Base-by-base conservation (phyloP, 1,140 invertebrate species). In the Radopholus similis region DNA sequence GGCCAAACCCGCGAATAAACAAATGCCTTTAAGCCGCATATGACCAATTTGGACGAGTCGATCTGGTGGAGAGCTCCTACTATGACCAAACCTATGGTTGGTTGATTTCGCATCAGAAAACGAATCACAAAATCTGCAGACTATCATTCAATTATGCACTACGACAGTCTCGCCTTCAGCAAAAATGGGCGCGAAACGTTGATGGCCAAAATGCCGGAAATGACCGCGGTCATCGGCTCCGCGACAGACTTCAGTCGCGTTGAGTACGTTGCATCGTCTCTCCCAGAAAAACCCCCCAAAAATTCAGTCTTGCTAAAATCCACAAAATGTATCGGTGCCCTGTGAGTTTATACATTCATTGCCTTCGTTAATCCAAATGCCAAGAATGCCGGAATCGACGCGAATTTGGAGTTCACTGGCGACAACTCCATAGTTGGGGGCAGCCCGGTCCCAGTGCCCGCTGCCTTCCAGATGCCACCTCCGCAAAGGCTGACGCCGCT, bases 41-140 rank as follows among this genome's bases (percentile, higher is more conserved):
- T 2, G 78, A 80, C 69, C 78, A 80, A 55, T 80, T 80, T 57
- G 78, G 78, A 40, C 77, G 76, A 56, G 78, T 81, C 15, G 87
- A 90, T 70, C 53, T 83, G 63, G 26, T 35, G 1, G 66, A 68
- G 40, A 64, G 55, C 23, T 74, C 65, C 6, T 81, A 82, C 65
- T 82, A 82, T 42, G 81, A 77, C 3, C 74, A 83, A 67, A 30
- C 40, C 4, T 80, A 82, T 30, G 77, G 66, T 68, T 38, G 18
- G 40, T 28, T 56, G 26, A 38, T 47, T 13, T 34, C 37, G 21
- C 13, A 18, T 23, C 32, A 8, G 15, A 64, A 13, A 3, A 64
- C 8, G 26, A n/a, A n/a, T 57, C 2, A 57, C 32, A 13, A 13
- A 1, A 4, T 40, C 15, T 26, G 47, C 18, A 62, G 66, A 68